A percentile compares a stretch with the other conserved stretches of the same genome.
phyloP scores from a whole-genome alignment of 2,797 vertebrate species.

The Petrocephalus schoutedeni region DNA sequence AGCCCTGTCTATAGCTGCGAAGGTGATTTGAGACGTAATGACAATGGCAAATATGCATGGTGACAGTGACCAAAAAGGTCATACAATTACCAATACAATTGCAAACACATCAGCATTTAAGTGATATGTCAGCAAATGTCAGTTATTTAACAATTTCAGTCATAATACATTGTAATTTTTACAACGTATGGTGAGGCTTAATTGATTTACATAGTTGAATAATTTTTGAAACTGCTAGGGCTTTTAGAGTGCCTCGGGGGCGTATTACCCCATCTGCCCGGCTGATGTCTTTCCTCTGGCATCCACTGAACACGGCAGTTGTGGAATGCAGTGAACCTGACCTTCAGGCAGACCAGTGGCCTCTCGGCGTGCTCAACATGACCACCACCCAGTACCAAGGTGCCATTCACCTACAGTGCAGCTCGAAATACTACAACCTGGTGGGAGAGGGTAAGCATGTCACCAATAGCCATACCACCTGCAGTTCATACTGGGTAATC shows the following conservation, averaged over 20 bases:
- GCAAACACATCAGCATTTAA: neutral
- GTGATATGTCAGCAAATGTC: neutral
- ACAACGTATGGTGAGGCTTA: too few relatives aligned
- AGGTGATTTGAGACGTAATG: constrained; percentile 42
- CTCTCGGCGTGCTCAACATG: constrained; percentile 38
- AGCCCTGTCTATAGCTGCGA: constrained; percentile 45
- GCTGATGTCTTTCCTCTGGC: neutral
- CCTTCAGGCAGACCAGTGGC: constrained; percentile 38
- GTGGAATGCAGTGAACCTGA: constrained; percentile 71
- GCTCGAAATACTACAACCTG: constrained; percentile 65
- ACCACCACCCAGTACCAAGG: constrained; percentile 45
- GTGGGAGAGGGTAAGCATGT: constrained; percentile 48
- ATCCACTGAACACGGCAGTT: constrained; percentile 48
- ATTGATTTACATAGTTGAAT: too few relatives aligned
- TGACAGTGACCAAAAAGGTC: neutral
- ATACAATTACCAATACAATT: neutral
- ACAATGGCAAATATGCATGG: neutral
- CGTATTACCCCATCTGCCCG: too few relatives aligned
- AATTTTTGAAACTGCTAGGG: too few relatives aligned
- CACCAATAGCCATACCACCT: neutral
- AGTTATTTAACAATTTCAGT: neutral
- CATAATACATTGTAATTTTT: neutral
- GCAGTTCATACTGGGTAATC: neutral
- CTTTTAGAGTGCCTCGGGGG: too few relatives aligned
- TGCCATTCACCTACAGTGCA: constrained; percentile 62